Evolutionary conservation across 2,888 invertebrate species (phyloP).

Genomic region (Ecdyonurus torrentis): DNA sequence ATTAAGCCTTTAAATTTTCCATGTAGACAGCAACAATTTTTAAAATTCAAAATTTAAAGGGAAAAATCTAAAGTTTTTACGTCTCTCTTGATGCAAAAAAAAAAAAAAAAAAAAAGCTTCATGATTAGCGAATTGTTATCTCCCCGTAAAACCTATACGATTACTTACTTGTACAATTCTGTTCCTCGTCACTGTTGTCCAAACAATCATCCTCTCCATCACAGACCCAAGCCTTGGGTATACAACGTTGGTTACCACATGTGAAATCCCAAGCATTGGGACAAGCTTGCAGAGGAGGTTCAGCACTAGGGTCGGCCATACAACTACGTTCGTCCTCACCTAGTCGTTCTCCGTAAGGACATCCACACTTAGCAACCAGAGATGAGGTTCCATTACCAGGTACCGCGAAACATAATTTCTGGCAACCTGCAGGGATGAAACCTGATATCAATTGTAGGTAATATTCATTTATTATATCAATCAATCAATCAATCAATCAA

Average conservation of each 20-base stretch:
- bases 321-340: conserved; percentile 51
- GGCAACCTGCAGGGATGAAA: conserved; percentile 73
- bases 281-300: conserved; percentile 76
- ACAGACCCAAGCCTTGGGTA: conserved; percentile 88
- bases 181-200: conserved; percentile 89
- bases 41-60: conserved; percentile 7
- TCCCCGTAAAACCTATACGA: background rate
- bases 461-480: no score
- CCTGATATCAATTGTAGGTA: no score
- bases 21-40: no score
- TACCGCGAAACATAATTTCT: conserved; percentile 88
- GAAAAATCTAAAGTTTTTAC: conserved; percentile 8
- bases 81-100: no score
- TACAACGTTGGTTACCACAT: conserved; percentile 61
- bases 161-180: conserved; percentile 76
- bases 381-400: conserved; percentile 37
- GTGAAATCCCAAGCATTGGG: conserved; percentile 88
- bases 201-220: conserved; percentile 93
- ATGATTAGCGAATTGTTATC: no score
- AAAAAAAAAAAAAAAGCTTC: no score
- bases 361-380: conserved; percentile 49
- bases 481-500: no score
- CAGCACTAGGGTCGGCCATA: conserved; percentile 61
- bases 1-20: no score
- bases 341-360: conserved; percentile 82